A percentile compares a stretch with the other conserved stretches of the same genome.
Conservation (phyloP, 2,888 invertebrate genomes). For the Hemaris fuciformis region DNA sequence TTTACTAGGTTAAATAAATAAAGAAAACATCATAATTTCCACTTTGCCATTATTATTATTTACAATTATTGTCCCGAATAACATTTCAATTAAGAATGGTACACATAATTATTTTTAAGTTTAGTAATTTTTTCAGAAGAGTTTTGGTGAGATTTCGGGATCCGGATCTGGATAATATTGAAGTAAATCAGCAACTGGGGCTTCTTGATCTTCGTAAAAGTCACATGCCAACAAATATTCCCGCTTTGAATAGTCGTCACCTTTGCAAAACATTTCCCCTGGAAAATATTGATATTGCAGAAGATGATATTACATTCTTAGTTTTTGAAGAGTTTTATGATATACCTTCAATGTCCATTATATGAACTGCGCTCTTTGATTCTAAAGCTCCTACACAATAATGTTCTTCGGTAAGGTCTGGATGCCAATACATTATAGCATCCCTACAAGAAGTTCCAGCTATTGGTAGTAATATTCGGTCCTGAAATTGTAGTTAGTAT, state of each 20-base stretch:
- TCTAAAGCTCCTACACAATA: conserved; percentile 75
- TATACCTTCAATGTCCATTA: conserved; percentile 71
- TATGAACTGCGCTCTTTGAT: conserved; percentile 63
- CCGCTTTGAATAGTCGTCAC: conserved; percentile 74
- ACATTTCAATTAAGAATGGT: no score
- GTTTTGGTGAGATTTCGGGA: conserved; percentile 64
- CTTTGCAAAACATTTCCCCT: conserved; percentile 77
- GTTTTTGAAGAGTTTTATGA: neutral
- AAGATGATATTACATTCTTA: neutral
- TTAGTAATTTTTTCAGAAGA: no score
- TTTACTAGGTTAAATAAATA: no score
- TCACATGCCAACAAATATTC: conserved; percentile 73
- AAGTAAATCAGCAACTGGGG: conserved; percentile 71
- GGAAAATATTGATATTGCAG: conserved; percentile 19
- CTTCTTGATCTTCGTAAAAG: conserved; percentile 75
- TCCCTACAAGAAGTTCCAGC: conserved; percentile 72
- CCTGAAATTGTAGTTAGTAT: conserved; percentile 41
- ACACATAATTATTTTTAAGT: no score
- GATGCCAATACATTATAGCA: conserved; percentile 77
- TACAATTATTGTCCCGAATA: no score
- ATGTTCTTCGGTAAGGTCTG: conserved; percentile 72
- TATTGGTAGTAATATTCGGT: conserved; percentile 70
- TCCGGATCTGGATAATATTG: conserved; percentile 76
- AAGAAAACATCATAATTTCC: no score
- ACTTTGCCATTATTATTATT: no score